Base-by-base conservation (phyloP, 23 tunicate species). In the Oikopleura albicans region DNA sequence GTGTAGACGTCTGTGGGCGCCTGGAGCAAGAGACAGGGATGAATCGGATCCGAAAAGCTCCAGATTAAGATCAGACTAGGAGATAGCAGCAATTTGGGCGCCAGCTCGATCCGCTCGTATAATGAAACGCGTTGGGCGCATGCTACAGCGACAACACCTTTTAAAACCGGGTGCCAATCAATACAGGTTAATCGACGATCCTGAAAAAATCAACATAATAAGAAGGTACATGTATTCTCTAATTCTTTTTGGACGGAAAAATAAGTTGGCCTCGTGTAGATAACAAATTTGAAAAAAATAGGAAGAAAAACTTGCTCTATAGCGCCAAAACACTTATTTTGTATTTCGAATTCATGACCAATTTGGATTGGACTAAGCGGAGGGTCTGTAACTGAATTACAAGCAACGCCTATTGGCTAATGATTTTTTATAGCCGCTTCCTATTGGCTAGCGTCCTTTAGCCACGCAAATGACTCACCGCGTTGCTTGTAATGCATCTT, bases 41-140 rank as follows among this genome's bases (percentile, higher is more conserved):
- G 96, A 85, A 95, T 95, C 0, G 99, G 99, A 86, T 95, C 99
- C 2, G 90, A 83, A 84, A 95, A 95, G 66, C 96, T 90, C 99
- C 99, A 95, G 39, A 95, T 88, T 0, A 95, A 88, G 38, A 95
- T 87, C 39, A 95, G 86, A 0, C 91, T 87, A 39, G 96, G 91
- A 8, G 86, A 38, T 86, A 88, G 90, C 1, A 88, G 83, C 0
- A 91, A 87, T 31, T 75, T 40, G 39, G 86, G 89, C 27, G 95
- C 91, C 66, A 86, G 56, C 39, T 95, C 99, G 31, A 95, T 86
- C 39, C 99, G 66, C 66, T 95, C 99, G 41, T 95, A 86, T 39
- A 86, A 85, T 16, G 90, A 83, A 0, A 85, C 56, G 39, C 92
- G 76, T 83, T 95, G 88, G 37, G 97, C 88, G 59, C 92, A 88